These are phyloP conservation scores for Notarius quadriscutis DNA, from an alignment of 2,113 vertebrate genomes.

Conservation along the genomic window DNA sequence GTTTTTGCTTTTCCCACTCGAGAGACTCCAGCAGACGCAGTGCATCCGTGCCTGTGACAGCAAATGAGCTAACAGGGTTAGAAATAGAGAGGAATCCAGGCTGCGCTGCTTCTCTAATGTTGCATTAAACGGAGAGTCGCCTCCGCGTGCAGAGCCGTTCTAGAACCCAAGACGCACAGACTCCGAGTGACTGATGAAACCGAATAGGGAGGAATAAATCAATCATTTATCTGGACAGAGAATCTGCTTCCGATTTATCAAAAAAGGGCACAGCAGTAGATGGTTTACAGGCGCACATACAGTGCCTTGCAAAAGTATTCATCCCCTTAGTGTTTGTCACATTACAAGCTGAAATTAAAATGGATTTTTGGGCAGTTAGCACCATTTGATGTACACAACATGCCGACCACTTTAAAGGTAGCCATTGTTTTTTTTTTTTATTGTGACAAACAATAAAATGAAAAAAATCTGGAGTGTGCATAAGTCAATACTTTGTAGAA, in stretches of 20 bases:
- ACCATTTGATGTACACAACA: too few species aligned
- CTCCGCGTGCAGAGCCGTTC: not conserved
- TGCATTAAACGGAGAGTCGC: constrained; percentile 42
- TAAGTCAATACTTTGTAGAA: too few species aligned
- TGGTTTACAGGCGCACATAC: too few species aligned
- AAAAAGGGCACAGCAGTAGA: too few species aligned
- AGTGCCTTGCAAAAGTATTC: too few species aligned
- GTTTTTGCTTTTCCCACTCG: not conserved
- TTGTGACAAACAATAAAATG: too few species aligned
- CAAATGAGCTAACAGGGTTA: constrained; percentile 17
- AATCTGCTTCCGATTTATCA: constrained; percentile 55
- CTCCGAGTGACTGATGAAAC: constrained; percentile 48
- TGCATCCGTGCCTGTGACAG: constrained; percentile 56
- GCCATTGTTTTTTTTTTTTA: too few species aligned
- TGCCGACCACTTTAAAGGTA: too few species aligned
- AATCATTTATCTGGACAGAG: constrained; percentile 12
- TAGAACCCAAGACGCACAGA: constrained; percentile 50
- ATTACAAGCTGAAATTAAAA: too few species aligned
- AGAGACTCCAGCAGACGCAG: not conserved
- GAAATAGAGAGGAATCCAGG: constrained; percentile 2
- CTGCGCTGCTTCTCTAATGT: constrained; percentile 32
- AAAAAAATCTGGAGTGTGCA: too few species aligned
- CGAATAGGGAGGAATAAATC: constrained; percentile 11
- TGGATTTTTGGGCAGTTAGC: too few species aligned
- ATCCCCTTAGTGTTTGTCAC: too few species aligned